Evolutionary conservation across 1,140 invertebrate species (phyloP), one percentile per base, ranked within the genome.

Genomic region (Cotesia glomerata): DNA sequence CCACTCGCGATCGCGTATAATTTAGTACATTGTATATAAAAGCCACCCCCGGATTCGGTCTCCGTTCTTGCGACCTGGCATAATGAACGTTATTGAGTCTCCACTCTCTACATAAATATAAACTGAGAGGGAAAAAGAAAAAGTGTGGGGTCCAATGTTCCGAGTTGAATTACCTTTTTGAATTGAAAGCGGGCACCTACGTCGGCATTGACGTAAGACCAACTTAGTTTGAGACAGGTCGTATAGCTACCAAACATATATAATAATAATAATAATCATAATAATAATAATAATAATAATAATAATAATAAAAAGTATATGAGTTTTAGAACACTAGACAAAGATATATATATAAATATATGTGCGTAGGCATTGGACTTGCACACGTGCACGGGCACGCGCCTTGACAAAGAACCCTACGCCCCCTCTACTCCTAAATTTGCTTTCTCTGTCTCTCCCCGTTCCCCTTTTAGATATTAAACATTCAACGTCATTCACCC

Each of bases 311-410:
- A 26, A 26, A 26, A 26, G 26, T 26, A 26, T 26, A 26, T 1
- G 26, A 18, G 58, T 34, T 34, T n/a, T 34, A 16, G 51, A 1
- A 18, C 26, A 59, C 32, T 35, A 18, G 69, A 54, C 26, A 35
- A 34, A 34, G 52, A 54, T 7, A 54, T 54, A 18, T 13, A 54
- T 54, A 58, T 58, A 16, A 51, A 54, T 49, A 67, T 26, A 67
- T 54, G 65, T 67, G 39, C 63, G 79, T 79, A 80, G 80, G 78
- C 78, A 81, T 81, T 80, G 81, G 81, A 75, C 81, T 76, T 76
- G 82, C 80, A 82, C 82, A 82, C 82, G 81, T 83, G 82, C 81
- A 82, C 65, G 81, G 80, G 79, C 82, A 84, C 82, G 82, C 81
- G 82, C 78, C 82, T 45, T 77, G 74, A 84, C 82, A 84, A 84